A percentile compares a stretch with the other conserved stretches of the same genome.
These are phyloP conservation scores for Campaea margaritaria DNA, from an alignment of 2,888 invertebrate genomes.

Conservation along the genomic window DNA sequence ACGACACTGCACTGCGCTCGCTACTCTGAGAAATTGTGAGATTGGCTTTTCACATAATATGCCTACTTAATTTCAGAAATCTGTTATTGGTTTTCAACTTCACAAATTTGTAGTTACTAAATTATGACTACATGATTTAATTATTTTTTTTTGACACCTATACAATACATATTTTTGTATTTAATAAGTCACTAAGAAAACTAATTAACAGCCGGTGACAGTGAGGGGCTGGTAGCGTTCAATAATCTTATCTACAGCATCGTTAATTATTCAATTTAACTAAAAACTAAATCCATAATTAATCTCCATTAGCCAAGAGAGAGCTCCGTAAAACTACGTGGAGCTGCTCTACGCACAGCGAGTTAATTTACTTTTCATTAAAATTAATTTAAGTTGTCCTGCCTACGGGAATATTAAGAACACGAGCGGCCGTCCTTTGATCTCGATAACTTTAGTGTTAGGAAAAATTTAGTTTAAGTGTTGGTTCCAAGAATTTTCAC, in stretches of 20 bases:
- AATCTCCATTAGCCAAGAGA: slow-evolving; percentile 2
- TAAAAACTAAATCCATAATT: slow-evolving; percentile 13
- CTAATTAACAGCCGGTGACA: too few species aligned
- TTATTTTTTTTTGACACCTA: too few species aligned
- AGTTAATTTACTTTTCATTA: slow-evolving; percentile 24
- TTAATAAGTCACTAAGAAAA: too few species aligned
- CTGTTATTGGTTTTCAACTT: too few species aligned
- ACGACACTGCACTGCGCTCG: too few species aligned
- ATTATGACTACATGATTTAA: too few species aligned
- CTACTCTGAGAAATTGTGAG: too few species aligned
- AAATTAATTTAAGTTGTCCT: slow-evolving; percentile 18
- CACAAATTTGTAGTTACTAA: too few species aligned
- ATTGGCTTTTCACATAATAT: too few species aligned
- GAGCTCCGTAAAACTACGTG: background rate
- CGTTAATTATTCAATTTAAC: slow-evolving; percentile 2
- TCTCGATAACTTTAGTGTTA: background rate
- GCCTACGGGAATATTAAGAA: background rate
- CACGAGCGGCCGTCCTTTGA: slow-evolving; percentile 5
- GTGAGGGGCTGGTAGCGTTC: background rate
- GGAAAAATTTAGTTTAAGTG: background rate
- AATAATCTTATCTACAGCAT: background rate
- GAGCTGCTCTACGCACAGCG: background rate
- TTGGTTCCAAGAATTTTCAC: background rate
- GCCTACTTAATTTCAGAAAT: too few species aligned
- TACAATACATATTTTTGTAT: too few species aligned